Conservation (phyloP, 2,113 vertebrate species). For the Oreotrochilus melanogaster region DNA sequence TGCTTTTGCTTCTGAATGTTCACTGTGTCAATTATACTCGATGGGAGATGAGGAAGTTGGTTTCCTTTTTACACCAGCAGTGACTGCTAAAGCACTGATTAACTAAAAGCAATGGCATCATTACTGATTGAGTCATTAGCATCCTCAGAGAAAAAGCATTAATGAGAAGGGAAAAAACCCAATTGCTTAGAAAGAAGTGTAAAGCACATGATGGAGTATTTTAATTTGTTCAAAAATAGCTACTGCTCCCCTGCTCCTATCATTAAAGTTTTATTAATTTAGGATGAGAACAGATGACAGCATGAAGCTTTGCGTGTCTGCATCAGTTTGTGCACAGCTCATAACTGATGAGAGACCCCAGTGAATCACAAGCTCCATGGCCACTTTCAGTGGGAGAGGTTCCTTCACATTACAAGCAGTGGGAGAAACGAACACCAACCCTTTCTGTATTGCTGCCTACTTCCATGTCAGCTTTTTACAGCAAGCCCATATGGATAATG, state of each 20-base stretch:
- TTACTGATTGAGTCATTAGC: slow-evolving; percentile 18
- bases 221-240: slow-evolving; percentile 4
- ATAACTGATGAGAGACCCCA: neutral
- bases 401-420: neutral
- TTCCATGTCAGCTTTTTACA: neutral
- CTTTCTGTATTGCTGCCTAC: neutral
- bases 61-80: neutral
- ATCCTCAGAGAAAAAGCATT: neutral
- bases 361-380: neutral
- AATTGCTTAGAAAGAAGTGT: neutral
- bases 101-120: slow-evolving; percentile 12
- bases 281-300: neutral
- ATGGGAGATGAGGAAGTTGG: neutral
- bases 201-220: neutral
- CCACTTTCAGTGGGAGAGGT: neutral
- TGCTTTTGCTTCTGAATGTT: neutral
- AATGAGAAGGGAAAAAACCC: neutral
- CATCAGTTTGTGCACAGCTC: neutral
- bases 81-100: slow-evolving; percentile 31
- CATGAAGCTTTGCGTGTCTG: neutral
- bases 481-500: rapidly evolving
- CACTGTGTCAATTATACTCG: neutral
- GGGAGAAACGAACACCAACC: neutral
- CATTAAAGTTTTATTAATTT: neutral
- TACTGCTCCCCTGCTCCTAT: neutral